Conservation (phyloP, 2,113 vertebrate genomes). For the Pyrgilauda ruficollis region DNA sequence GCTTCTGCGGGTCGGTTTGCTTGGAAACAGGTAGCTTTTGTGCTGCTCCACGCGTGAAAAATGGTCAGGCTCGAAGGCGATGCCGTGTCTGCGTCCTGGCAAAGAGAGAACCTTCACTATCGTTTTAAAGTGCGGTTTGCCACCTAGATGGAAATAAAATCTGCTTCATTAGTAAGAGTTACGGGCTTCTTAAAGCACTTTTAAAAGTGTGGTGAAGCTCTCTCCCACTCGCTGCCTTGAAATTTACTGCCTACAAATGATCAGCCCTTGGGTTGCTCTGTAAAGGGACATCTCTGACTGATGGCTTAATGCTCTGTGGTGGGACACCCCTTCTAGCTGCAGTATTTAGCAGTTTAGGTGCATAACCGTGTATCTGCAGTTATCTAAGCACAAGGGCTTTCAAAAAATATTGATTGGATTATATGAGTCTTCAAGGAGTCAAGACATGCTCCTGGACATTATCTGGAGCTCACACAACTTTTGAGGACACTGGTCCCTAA, state of each 20-base stretch:
- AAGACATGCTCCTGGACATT: accelerated
- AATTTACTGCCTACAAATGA: not conserved
- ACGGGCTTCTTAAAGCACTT: accelerated
- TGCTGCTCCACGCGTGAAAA: not conserved
- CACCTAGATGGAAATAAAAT: not conserved
- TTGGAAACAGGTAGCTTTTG: not conserved
- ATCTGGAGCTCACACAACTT: not conserved
- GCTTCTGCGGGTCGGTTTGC: not conserved
- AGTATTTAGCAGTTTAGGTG: not conserved
- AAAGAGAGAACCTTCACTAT: not conserved
- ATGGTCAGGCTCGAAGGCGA: accelerated
- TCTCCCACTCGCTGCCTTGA: not conserved
- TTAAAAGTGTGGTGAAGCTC: not conserved
- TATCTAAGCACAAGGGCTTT: not conserved
- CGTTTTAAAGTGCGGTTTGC: not conserved
- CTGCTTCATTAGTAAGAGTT: not conserved
- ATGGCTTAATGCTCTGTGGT: not conserved
- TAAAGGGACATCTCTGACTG: not conserved
- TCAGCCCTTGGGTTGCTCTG: not conserved
- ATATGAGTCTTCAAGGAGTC: not conserved
- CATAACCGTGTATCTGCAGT: not conserved
- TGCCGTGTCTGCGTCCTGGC: not conserved
- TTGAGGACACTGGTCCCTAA: too few species aligned
- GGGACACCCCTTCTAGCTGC: not conserved
- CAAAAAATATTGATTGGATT: not conserved